Evolutionary conservation across 2,113 vertebrate genomes (phyloP).

Genomic region (Rhynchomys soricoides): DNA sequence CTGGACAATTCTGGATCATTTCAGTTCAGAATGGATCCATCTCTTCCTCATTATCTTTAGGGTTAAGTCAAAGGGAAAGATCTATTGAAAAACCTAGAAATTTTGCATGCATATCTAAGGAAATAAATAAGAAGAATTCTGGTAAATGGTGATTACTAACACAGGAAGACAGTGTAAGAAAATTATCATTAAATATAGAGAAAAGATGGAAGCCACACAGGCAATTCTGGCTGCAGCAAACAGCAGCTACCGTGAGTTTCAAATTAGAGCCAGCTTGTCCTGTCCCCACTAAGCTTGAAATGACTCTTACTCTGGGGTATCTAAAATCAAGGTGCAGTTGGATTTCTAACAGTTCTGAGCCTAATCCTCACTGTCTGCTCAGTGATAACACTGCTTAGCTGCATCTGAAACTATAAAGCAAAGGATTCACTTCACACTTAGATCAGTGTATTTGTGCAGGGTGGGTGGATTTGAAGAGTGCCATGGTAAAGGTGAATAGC

Average conservation of each 20-base stretch:
- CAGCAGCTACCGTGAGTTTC: not conserved
- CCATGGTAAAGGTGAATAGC: constrained; percentile 45
- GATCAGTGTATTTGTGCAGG: not conserved
- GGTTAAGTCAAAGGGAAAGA: not conserved
- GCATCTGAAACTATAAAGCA: constrained; percentile 29
- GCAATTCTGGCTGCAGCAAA: not conserved
- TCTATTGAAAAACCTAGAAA: not conserved
- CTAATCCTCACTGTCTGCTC: not conserved
- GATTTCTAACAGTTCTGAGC: constrained; percentile 26
- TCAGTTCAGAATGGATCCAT: not conserved
- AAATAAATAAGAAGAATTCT: not conserved
- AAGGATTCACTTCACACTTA: constrained; percentile 43
- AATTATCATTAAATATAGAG: not conserved
- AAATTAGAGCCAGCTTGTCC: not conserved
- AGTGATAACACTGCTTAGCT: constrained; percentile 21
- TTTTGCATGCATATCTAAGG: not conserved
- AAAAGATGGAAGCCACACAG: not conserved
- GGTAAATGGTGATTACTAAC: not conserved
- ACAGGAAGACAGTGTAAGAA: not conserved
- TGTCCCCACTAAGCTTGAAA: not conserved
- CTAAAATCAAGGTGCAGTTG: not conserved
- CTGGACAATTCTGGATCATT: not conserved
- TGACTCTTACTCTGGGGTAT: not conserved
- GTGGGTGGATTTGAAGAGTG: constrained; percentile 24
- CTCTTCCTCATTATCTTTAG: not conserved